Evolutionary conservation across 1,140 invertebrate species (phyloP).

Genomic region (Conopomorpha cramerella): DNA sequence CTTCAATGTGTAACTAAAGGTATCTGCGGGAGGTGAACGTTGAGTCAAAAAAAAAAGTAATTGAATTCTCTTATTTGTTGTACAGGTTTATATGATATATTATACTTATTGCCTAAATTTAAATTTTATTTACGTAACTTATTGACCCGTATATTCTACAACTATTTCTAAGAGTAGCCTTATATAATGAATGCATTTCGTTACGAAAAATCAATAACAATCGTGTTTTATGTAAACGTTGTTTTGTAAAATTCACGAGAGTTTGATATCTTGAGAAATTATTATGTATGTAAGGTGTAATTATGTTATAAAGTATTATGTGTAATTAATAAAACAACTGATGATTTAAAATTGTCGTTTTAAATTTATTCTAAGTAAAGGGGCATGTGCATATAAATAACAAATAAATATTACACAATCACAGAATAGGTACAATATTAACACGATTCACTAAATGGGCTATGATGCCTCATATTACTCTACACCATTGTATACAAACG

Average conservation of each 20-base stretch:
- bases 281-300: conserved; percentile 58
- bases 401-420: too few relatives aligned
- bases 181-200: conserved; percentile 47
- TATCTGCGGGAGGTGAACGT: too few relatives aligned
- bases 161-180: conserved; percentile 33
- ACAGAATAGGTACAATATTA: too few relatives aligned
- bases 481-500: too few relatives aligned
- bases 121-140: conserved; percentile 54
- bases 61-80: conserved; percentile 20
- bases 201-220: conserved; percentile 35
- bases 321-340: conserved; percentile 58
- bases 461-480: too few relatives aligned
- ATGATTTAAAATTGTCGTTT: conserved; percentile 53
- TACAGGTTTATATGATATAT: conserved; percentile 34
- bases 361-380: too few relatives aligned
- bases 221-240: conserved; percentile 41
- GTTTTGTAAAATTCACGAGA: conserved; percentile 44
- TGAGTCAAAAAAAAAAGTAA: too few relatives aligned
- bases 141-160: conserved; percentile 46
- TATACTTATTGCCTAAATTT: conserved; percentile 47
- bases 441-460: too few relatives aligned
- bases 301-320: conserved; percentile 59
- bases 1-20: too few relatives aligned
- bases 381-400: too few relatives aligned
- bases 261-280: conserved; percentile 56